A percentile compares a stretch with the other conserved stretches of the same genome.
phyloP scores from a whole-genome alignment of 2,888 invertebrate species.

The Tribolium freemani region DNA sequence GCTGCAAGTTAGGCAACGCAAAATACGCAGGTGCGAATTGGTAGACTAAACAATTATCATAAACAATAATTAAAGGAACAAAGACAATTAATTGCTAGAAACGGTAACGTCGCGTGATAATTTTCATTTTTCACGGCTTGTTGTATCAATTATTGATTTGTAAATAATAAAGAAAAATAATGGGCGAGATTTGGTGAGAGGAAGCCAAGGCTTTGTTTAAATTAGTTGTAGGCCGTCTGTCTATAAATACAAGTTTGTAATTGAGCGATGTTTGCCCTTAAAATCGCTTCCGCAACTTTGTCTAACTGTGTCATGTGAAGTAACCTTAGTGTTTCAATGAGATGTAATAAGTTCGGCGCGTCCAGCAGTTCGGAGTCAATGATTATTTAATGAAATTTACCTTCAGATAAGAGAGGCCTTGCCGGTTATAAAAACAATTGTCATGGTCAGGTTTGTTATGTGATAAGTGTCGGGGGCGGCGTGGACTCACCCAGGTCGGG shows the following conservation, averaged over 20 bases:
- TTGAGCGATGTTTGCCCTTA: slow-evolving; percentile 6
- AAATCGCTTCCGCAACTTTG: slow-evolving; percentile 19
- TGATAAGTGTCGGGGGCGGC: slow-evolving; percentile 28
- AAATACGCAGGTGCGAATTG: slow-evolving; percentile 27
- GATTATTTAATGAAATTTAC: slow-evolving; percentile 42
- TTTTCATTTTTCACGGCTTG: not conserved
- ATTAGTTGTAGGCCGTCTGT: not conserved
- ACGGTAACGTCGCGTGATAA: no score
- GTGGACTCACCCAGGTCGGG: slow-evolving; percentile 85
- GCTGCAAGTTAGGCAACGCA: slow-evolving; percentile 36
- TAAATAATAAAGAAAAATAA: no score
- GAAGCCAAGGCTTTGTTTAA: slow-evolving; percentile 3
- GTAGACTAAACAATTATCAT: slow-evolving; percentile 12
- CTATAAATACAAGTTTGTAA: slow-evolving; percentile 17
- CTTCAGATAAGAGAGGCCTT: slow-evolving; percentile 56
- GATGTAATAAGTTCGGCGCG: not conserved
- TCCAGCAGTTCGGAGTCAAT: slow-evolving; percentile 8
- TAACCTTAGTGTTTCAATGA: slow-evolving; percentile 11
- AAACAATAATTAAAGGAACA: not conserved
- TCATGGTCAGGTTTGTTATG: slow-evolving; percentile 65
- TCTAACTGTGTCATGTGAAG: slow-evolving; percentile 19
- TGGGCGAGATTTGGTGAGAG: not conserved
- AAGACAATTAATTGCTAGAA: not conserved
- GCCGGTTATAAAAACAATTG: slow-evolving; percentile 62
- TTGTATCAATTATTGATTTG: no score